Conservation (phyloP, 2,888 invertebrate species). For the Itoplectis maculator region DNA sequence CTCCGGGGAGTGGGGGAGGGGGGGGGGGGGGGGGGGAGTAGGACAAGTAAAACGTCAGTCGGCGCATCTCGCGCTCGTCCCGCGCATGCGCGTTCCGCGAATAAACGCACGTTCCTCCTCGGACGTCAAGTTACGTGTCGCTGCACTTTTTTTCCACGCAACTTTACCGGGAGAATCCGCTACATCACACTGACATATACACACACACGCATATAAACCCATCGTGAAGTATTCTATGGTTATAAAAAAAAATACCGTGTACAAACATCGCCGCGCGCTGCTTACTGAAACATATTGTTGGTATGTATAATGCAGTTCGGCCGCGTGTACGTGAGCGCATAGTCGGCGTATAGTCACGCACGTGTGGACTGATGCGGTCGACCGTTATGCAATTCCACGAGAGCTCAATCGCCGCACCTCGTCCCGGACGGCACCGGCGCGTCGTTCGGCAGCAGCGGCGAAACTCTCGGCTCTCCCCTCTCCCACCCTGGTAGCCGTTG, state of each 20-base stretch:
- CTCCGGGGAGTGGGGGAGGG: too few relatives aligned
- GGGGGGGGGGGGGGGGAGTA: too few relatives aligned
- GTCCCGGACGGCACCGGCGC: conserved; percentile 4
- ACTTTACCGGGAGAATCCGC: conserved; percentile 34
- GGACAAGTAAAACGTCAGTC: too few relatives aligned
- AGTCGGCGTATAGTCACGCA: conserved; percentile 27
- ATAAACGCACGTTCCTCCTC: conserved; percentile 10
- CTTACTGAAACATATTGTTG: neutral
- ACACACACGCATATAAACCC: neutral
- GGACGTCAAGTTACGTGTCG: conserved; percentile 19
- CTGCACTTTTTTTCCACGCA: conserved; percentile 38
- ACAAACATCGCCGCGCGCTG: neutral
- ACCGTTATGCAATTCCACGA: conserved; percentile 77
- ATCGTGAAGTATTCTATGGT: neutral
- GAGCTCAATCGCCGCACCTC: conserved; percentile 65
- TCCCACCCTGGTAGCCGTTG: conserved; percentile 28
- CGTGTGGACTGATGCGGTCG: conserved; percentile 65
- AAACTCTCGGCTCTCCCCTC: conserved; percentile 1
- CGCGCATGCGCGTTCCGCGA: neutral
- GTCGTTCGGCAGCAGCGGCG: conserved; percentile 8
- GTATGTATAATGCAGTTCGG: conserved; percentile 1
- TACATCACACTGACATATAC: conserved; percentile 9
- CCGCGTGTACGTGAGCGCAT: conserved; percentile 36
- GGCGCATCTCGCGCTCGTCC: too few relatives aligned
- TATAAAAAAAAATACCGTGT: neutral